Evolutionary conservation across 2,888 invertebrate genomes (phyloP).

Genomic region (Scaptomyza reducta): DNA sequence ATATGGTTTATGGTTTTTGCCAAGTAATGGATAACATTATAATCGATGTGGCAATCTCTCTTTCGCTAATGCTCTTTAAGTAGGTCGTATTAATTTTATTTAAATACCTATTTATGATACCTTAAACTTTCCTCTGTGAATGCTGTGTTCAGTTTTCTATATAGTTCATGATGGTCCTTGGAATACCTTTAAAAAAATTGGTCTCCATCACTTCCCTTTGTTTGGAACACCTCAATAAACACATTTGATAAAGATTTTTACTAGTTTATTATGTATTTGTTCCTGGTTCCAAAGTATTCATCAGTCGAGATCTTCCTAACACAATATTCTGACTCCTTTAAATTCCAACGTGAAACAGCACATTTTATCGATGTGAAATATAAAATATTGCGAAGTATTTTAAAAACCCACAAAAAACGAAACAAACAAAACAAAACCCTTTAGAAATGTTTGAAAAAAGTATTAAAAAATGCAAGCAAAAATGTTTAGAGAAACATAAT

Average conservation of each 20-base stretch:
- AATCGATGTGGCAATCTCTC: constrained; percentile 11
- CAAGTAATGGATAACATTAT: constrained; percentile 20
- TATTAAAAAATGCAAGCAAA: not conserved
- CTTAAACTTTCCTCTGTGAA: not conserved
- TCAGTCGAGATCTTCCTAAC: not conserved
- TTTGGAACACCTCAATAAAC: no score
- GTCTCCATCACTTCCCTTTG: no score
- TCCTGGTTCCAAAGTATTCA: not conserved
- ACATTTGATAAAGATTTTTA: no score
- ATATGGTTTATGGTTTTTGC: not conserved
- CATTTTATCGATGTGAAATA: not conserved
- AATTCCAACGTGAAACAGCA: constrained; percentile 6
- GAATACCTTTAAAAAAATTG: no score
- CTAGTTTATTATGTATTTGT: no score
- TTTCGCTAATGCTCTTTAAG: not conserved
- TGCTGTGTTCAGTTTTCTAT: no score
- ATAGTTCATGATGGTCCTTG: no score
- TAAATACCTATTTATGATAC: not conserved
- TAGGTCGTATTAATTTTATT: not conserved
- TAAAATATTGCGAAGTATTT: not conserved
- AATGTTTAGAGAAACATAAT: constrained; percentile 4
- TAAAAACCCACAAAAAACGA: not conserved
- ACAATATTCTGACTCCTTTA: not conserved
- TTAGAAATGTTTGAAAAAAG: not conserved
- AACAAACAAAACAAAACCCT: not conserved